These are phyloP conservation scores for Enoplosus armatus DNA, from an alignment of 2,797 vertebrate species.

Conservation along the genomic window DNA sequence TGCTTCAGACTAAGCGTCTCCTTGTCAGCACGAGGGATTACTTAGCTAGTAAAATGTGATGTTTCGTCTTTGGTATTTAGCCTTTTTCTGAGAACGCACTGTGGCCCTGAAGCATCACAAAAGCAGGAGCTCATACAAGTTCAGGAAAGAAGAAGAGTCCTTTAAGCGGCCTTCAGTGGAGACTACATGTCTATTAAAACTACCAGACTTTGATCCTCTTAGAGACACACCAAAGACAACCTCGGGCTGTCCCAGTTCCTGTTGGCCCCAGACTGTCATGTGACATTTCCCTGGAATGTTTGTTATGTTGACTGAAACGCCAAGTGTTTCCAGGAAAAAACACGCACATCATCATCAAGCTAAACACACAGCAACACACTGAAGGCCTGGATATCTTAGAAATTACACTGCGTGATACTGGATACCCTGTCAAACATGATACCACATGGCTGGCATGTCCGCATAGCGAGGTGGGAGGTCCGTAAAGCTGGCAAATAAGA, in stretches of 20 bases:
- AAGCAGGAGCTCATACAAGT: slow-evolving; percentile 1
- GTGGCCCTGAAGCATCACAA: slow-evolving; percentile 12
- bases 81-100: neutral
- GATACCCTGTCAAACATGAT: neutral
- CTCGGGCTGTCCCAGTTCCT: slow-evolving; percentile 48
- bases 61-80: neutral
- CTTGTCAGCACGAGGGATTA: neutral
- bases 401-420: slow-evolving; percentile 5
- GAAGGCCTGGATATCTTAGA: slow-evolving; percentile 5
- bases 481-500: neutral
- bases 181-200: slow-evolving; percentile 46
- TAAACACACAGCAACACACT: slow-evolving; percentile 19
- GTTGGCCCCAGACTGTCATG: slow-evolving; percentile 42
- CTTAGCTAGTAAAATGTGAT: neutral
- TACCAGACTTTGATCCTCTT: slow-evolving; percentile 58
- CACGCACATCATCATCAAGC: slow-evolving; percentile 16
- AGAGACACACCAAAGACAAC: slow-evolving; percentile 32
- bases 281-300: slow-evolving; percentile 65
- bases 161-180: slow-evolving; percentile 13
- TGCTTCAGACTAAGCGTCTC: slow-evolving; percentile 8
- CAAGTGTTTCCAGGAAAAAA: slow-evolving; percentile 49
- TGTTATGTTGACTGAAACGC: slow-evolving; percentile 29
- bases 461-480: neutral
- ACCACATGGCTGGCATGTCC: neutral
- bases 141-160: slow-evolving; percentile 3